These are phyloP conservation scores for Sebastes matsubarae DNA, from an alignment of 2,797 vertebrate species.

Conservation along the genomic window DNA sequence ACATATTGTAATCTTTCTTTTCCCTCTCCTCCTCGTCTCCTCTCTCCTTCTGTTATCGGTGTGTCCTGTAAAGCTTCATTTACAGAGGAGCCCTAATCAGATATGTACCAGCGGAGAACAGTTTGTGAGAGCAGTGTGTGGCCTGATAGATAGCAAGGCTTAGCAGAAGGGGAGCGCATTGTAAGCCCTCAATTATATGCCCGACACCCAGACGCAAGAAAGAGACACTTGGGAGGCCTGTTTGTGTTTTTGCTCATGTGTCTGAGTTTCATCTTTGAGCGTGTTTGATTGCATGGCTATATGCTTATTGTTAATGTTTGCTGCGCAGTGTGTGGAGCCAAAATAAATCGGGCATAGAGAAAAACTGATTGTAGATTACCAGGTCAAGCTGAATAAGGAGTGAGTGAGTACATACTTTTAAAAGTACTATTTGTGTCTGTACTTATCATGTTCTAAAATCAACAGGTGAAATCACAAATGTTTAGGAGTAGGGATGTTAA, in stretches of 20 bases:
- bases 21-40: constrained; percentile 29
- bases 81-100: constrained; percentile 73
- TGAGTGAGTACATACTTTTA: not conserved
- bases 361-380: not conserved
- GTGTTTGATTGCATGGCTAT: constrained; percentile 13
- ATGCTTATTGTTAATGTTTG: constrained; percentile 14
- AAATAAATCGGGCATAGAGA: not conserved
- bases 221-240: constrained; percentile 53
- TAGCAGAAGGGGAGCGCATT: constrained; percentile 68
- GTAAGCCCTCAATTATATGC: constrained; percentile 80
- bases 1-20: constrained; percentile 57
- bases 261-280: constrained; percentile 32
- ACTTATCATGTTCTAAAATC: not conserved
- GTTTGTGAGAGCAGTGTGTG: constrained; percentile 74
- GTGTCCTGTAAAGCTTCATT: constrained; percentile 72
- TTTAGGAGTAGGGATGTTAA: not conserved
- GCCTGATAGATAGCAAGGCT: constrained; percentile 72
- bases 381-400: not conserved
- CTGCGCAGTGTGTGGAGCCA: not conserved
- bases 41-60: constrained; percentile 57
- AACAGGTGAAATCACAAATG: not conserved
- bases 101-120: constrained; percentile 70
- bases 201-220: constrained; percentile 56
- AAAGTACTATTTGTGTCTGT: not conserved
- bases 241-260: constrained; percentile 49